Conservation (phyloP, 2,888 invertebrate genomes). For the Lasioglossum pauxillum region DNA sequence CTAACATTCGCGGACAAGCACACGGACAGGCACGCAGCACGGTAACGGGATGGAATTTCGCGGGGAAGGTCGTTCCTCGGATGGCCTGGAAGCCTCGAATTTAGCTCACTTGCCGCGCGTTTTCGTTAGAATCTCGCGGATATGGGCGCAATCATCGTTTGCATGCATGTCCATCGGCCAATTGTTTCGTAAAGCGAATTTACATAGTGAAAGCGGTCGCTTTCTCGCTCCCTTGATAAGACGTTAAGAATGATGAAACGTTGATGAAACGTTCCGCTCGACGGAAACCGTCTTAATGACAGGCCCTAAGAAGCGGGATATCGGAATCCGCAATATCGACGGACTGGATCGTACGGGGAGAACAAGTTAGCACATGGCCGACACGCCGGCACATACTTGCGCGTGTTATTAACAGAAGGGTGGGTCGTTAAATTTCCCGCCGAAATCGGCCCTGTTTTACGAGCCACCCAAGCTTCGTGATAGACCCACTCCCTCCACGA, state of each 20-base stretch:
- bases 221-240: neutral
- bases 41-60: slow-evolving; percentile 43
- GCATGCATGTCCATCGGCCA: slow-evolving; percentile 5
- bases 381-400: neutral
- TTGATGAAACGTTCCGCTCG: neutral
- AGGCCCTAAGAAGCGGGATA: neutral
- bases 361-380: neutral
- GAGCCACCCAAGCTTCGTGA: slow-evolving; percentile 4
- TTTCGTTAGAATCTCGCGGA: neutral
- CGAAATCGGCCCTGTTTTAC: slow-evolving; percentile 31
- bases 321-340: slow-evolving; percentile 3
- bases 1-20: neutral
- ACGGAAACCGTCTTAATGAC: neutral
- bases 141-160: slow-evolving; percentile 22
- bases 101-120: slow-evolving; percentile 10
- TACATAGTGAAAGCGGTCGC: slow-evolving; percentile 1
- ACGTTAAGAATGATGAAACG: neutral
- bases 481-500: neutral
- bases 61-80: slow-evolving; percentile 30
- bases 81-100: slow-evolving; percentile 31
- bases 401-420: slow-evolving; percentile 29
- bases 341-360: neutral
- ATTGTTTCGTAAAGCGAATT: slow-evolving; percentile 8
- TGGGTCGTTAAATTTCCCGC: slow-evolving; percentile 17
- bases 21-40: neutral